These are phyloP conservation scores for Imbricaverruca yamaguchii DNA, from an alignment of 2,888 invertebrate species.

Conservation along the genomic window DNA sequence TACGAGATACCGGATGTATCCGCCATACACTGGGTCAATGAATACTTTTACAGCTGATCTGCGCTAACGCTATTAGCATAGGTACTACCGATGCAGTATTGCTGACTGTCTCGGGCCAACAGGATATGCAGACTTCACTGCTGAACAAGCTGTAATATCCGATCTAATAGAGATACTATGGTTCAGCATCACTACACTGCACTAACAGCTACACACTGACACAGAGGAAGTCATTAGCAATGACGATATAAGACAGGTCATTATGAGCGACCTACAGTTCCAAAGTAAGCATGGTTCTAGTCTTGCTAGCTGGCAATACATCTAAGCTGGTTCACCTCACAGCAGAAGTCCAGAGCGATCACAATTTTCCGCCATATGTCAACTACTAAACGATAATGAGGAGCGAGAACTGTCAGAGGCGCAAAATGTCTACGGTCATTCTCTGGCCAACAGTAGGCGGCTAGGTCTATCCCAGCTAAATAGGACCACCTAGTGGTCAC, in stretches of 20 bases:
- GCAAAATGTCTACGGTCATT: not conserved
- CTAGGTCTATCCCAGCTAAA: not conserved
- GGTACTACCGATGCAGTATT: too few species aligned
- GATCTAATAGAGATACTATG: not conserved
- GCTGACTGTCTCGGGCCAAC: too few species aligned
- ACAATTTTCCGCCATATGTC: not conserved
- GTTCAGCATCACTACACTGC: not conserved
- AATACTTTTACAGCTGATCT: too few species aligned
- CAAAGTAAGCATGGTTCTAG: not conserved
- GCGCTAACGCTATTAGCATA: too few species aligned
- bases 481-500: not conserved
- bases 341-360: not conserved
- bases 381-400: slow-evolving; percentile 1
- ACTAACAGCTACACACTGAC: not conserved
- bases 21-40: too few species aligned
- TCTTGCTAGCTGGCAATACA: not conserved
- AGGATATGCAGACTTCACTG: too few species aligned
- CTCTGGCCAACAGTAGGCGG: not conserved
- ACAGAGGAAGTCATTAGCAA: too few species aligned
- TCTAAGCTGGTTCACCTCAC: not conserved
- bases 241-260: not conserved
- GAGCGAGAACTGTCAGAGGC: not conserved
- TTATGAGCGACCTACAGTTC: not conserved
- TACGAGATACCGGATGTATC: too few species aligned
- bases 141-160: too few species aligned